Conservation (phyloP, 2,113 vertebrate species). For the Thomomys bottae region DNA sequence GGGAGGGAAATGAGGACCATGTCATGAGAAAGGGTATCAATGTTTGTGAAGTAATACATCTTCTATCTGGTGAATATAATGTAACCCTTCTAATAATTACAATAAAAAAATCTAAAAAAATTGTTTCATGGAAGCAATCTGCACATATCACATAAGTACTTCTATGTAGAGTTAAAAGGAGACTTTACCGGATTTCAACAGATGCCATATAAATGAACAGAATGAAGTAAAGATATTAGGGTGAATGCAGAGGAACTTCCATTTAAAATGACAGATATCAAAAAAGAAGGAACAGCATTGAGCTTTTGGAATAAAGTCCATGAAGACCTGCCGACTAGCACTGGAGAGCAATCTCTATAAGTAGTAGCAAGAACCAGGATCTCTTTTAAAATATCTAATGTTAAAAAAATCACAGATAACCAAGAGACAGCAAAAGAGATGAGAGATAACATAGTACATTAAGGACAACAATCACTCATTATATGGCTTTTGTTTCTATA, state of each 20-base stretch:
- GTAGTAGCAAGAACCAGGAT: conserved; percentile 47
- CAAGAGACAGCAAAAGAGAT: too few species aligned
- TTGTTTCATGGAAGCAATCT: neutral
- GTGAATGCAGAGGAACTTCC: neutral
- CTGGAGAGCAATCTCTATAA: conserved; percentile 53
- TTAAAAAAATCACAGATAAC: conserved; percentile 52
- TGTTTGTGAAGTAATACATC: too few species aligned
- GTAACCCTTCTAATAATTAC: too few species aligned
- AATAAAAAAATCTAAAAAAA: too few species aligned
- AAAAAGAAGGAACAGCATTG: neutral
- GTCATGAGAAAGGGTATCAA: too few species aligned
- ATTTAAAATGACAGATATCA: neutral
- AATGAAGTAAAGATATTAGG: neutral
- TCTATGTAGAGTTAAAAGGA: neutral
- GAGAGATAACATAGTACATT: too few species aligned
- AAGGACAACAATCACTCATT: too few species aligned
- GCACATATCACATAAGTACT: neutral
- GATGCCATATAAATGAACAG: neutral
- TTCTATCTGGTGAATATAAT: too few species aligned
- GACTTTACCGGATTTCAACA: neutral
- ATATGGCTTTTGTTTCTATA: too few species aligned
- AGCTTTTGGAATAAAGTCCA: conserved; percentile 16
- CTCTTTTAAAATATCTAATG: conserved; percentile 45
- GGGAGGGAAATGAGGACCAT: too few species aligned
- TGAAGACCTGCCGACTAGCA: neutral